Evolutionary conservation across 2,113 vertebrate genomes (phyloP).

Genomic region (Sylvicapra grimmia): DNA sequence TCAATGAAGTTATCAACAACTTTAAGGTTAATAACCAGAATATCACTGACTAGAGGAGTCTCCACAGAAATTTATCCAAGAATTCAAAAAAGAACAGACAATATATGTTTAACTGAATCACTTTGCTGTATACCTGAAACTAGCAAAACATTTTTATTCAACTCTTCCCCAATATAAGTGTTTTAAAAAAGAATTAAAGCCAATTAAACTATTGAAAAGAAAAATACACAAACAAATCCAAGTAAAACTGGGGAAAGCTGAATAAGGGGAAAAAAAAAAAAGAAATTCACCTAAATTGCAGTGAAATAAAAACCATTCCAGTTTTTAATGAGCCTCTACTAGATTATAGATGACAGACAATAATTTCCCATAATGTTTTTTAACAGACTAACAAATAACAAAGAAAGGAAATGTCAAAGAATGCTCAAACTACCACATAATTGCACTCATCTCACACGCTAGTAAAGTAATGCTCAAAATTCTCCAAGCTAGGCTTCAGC

Average conservation of each 20-base stretch:
- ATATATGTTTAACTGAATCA: neutral
- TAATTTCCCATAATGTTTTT: neutral
- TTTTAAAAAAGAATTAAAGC: neutral
- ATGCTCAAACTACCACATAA: neutral
- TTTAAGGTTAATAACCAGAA: neutral
- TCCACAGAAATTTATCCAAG: neutral
- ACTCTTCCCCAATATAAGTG: neutral
- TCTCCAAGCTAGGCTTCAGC: neutral
- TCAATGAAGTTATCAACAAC: neutral
- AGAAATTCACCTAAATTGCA: conserved; percentile 7
- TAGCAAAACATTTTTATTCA: neutral
- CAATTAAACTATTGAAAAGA: neutral
- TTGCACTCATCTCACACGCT: neutral
- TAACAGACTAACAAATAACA: neutral
- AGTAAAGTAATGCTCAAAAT: neutral
- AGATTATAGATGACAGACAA: neutral
- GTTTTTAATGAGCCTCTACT: neutral
- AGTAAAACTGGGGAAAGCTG: neutral
- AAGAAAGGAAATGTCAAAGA: neutral
- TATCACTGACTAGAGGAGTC: neutral
- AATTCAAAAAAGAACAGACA: neutral
- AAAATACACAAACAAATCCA: neutral
- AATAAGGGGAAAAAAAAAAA: neutral
- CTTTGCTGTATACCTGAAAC: neutral
- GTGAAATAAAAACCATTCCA: neutral